A percentile compares a stretch with the other conserved stretches of the same genome.
phyloP scores from a whole-genome alignment of 1,140 invertebrate species.

The Armadillidium nasatum region DNA sequence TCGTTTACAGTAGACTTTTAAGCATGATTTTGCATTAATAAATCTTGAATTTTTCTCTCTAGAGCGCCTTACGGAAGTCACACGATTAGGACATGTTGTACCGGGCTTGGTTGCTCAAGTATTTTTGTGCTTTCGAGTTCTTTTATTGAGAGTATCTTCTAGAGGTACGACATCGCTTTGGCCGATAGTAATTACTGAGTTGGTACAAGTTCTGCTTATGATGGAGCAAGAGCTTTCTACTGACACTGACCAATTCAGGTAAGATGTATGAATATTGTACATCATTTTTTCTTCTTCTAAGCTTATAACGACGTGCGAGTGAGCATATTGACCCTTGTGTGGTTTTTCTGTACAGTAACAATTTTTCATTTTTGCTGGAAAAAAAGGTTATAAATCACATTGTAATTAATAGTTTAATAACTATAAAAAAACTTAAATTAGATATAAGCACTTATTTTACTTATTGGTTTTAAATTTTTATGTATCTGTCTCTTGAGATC shows the following conservation, averaged over 20 bases:
- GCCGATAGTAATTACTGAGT: conserved; percentile 90
- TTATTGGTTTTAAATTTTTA: too few species aligned
- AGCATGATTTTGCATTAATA: background rate
- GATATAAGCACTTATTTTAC: too few species aligned
- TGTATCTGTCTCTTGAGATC: too few species aligned
- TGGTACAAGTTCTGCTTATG: conserved; percentile 84
- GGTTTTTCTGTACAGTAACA: too few species aligned
- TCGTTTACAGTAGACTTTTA: background rate
- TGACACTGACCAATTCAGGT: conserved; percentile 76
- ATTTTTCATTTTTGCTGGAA: too few species aligned
- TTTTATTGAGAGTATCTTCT: conserved; percentile 79
- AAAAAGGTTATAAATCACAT: too few species aligned
- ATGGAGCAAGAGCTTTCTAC: conserved; percentile 80
- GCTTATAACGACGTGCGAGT: too few species aligned
- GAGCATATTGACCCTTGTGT: too few species aligned
- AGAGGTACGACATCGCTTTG: conserved; percentile 83
- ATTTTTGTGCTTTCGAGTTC: conserved; percentile 83
- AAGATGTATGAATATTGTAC: conserved; percentile 29
- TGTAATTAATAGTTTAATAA: too few species aligned
- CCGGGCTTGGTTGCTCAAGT: conserved; percentile 82
- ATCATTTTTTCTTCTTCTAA: too few species aligned
- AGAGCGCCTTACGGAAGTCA: conserved; percentile 82
- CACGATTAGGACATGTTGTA: conserved; percentile 71
- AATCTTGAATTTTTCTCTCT: conserved; percentile 18
- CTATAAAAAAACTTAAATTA: too few species aligned